Conservation (phyloP, 2,113 vertebrate genomes). For the Entelurus aequoreus region DNA sequence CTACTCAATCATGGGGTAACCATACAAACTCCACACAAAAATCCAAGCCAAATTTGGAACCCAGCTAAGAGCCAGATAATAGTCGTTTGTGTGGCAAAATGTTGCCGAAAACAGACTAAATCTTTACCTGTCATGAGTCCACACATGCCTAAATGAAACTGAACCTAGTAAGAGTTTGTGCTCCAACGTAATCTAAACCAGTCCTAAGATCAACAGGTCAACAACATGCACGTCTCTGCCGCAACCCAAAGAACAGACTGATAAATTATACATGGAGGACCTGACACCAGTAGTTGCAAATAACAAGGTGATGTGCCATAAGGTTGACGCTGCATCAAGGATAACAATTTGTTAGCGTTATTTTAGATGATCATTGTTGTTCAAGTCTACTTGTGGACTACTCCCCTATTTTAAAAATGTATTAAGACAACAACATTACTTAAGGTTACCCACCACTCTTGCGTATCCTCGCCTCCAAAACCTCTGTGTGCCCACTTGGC, state of each 20-base stretch:
- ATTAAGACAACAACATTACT: not conserved
- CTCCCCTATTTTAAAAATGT: not conserved
- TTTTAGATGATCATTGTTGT: not conserved
- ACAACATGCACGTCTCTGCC: slow-evolving; percentile 37
- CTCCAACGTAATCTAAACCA: slow-evolving; percentile 55
- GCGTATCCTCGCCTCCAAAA: slow-evolving; percentile 89
- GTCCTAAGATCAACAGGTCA: slow-evolving; percentile 56
- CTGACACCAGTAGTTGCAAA: slow-evolving; percentile 13
- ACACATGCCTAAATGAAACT: slow-evolving; percentile 29
- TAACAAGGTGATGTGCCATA: not conserved
- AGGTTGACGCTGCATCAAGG: not conserved
- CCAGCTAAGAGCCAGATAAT: not conserved
- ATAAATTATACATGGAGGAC: slow-evolving; percentile 57
- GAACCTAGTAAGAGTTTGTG: slow-evolving; percentile 26
- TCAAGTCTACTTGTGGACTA: not conserved
- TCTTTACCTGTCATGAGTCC: slow-evolving; percentile 3
- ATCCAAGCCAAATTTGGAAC: not conserved
- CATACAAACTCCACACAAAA: not conserved
- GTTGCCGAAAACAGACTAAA: not conserved
- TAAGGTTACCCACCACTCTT: slow-evolving; percentile 82
- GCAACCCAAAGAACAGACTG: slow-evolving; percentile 40
- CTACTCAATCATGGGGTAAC: not conserved
- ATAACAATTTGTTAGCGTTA: not conserved
- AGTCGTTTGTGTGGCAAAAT: too few relatives aligned
- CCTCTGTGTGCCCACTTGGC: slow-evolving; percentile 79